phyloP scores from a whole-genome alignment of 2,797 vertebrate genomes.

The Lerista edwardsae region DNA sequence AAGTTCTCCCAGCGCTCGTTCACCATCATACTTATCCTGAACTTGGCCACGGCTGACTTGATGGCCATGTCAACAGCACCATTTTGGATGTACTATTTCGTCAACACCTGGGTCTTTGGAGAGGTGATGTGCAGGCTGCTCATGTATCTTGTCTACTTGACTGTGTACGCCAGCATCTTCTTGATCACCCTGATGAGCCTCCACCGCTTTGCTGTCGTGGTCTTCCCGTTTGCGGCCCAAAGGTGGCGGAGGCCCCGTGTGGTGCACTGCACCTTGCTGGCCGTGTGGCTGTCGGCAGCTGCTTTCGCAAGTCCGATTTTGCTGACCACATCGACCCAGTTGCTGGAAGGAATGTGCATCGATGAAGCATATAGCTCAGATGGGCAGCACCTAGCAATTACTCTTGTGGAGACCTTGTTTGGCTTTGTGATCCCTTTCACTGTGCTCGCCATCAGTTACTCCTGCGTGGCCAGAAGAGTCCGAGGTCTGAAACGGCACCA shows the following conservation, averaged over 20 bases:
- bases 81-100: slow-evolving; percentile 83
- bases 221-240: slow-evolving; percentile 77
- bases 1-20: slow-evolving; percentile 78
- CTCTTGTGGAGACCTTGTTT: slow-evolving; percentile 79
- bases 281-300: slow-evolving; percentile 75
- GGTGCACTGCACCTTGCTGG: slow-evolving; percentile 67
- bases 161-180: slow-evolving; percentile 84
- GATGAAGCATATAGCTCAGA: slow-evolving; percentile 68
- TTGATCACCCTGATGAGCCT: slow-evolving; percentile 84
- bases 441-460: slow-evolving; percentile 77
- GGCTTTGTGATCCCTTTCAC: slow-evolving; percentile 77
- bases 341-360: slow-evolving; percentile 62
- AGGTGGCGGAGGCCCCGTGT: slow-evolving; percentile 74
- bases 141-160: slow-evolving; percentile 78
- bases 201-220: slow-evolving; percentile 79
- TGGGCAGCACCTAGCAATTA: slow-evolving; percentile 69
- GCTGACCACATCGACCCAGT: slow-evolving; percentile 66
- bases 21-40: slow-evolving; percentile 82
- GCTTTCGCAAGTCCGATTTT: slow-evolving; percentile 79
- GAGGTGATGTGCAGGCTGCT: slow-evolving; percentile 70
- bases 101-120: slow-evolving; percentile 80
- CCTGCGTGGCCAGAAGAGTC: slow-evolving; percentile 80
- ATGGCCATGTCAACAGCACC: slow-evolving; percentile 82
- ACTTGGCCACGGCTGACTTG: slow-evolving; percentile 80
- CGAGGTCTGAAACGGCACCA: slow-evolving; percentile 80